Evolutionary conservation across 2,113 vertebrate species (phyloP).

Genomic region (Sylvietta virens): DNA sequence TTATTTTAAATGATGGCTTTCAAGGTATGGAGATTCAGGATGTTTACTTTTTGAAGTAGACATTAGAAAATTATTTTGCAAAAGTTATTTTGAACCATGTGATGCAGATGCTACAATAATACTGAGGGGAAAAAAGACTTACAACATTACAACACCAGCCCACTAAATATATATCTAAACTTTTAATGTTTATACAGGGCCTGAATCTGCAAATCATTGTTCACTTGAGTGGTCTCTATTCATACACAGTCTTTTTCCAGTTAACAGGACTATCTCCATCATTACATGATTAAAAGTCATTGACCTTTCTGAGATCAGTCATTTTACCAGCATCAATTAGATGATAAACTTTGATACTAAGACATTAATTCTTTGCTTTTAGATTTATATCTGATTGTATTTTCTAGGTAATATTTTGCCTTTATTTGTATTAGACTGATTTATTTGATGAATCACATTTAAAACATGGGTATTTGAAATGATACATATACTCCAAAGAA

Average conservation of each 20-base stretch:
- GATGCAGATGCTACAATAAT: neutral
- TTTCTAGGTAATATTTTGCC: neutral
- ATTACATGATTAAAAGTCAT: neutral
- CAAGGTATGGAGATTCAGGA: neutral
- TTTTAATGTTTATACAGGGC: neutral
- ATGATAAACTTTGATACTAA: neutral
- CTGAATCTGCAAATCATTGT: neutral
- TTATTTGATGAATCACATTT: neutral
- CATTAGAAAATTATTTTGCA: neutral
- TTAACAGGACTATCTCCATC: neutral
- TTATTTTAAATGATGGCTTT: neutral
- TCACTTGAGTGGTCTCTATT: neutral
- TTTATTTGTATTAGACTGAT: neutral
- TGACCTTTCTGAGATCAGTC: neutral
- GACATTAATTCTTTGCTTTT: neutral
- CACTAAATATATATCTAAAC: neutral
- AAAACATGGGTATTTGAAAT: neutral
- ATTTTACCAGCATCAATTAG: neutral
- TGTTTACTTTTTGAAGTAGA: neutral
- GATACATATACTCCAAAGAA: neutral
- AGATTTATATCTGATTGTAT: neutral
- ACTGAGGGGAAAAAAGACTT: neutral
- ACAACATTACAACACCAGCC: neutral
- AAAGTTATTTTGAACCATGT: neutral
- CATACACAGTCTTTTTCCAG: neutral